Percentiles rank a stretch among this genome's conserved stretches.
Evolutionary conservation across 1,140 invertebrate species (phyloP).

Genomic region (Triops longicaudatus): DNA sequence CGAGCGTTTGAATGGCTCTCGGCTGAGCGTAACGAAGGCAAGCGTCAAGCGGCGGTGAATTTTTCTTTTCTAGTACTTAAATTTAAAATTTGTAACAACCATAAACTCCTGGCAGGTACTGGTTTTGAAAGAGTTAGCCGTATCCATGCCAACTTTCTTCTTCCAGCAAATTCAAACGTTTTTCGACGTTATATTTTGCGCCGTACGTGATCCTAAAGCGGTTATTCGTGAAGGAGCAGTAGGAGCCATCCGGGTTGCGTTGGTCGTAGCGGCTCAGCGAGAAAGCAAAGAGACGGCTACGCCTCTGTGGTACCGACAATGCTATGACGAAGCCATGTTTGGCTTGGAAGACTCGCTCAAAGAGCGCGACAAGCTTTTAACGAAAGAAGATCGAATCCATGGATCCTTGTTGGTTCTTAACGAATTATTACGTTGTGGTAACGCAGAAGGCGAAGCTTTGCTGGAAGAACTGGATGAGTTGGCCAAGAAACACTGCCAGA

Average conservation of each 20-base stretch:
- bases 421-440: slow-evolving; percentile 86
- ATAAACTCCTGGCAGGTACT: slow-evolving; percentile 50
- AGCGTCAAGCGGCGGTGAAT: slow-evolving; percentile 75
- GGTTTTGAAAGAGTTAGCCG: slow-evolving; percentile 84
- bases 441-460: slow-evolving; percentile 75
- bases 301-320: slow-evolving; percentile 80
- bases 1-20: slow-evolving; percentile 87
- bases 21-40: slow-evolving; percentile 78
- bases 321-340: slow-evolving; percentile 76
- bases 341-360: slow-evolving; percentile 65
- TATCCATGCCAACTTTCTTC: slow-evolving; percentile 94
- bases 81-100: neutral
- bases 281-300: slow-evolving; percentile 86
- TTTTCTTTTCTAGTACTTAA: neutral
- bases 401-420: slow-evolving; percentile 88
- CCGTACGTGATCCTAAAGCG: slow-evolving; percentile 85
- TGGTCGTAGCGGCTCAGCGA: slow-evolving; percentile 87
- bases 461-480: slow-evolving; percentile 55
- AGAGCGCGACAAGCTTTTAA: slow-evolving; percentile 59
- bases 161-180: slow-evolving; percentile 95
- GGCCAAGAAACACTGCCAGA: slow-evolving; percentile 34
- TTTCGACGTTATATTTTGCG: slow-evolving; percentile 91
- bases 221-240: slow-evolving; percentile 84
- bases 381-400: slow-evolving; percentile 83
- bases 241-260: slow-evolving; percentile 80